A percentile compares a stretch with the other conserved stretches of the same genome.
These are phyloP conservation scores for Punctoribates punctum DNA, from an alignment of 2,888 invertebrate species.

Conservation along the genomic window DNA sequence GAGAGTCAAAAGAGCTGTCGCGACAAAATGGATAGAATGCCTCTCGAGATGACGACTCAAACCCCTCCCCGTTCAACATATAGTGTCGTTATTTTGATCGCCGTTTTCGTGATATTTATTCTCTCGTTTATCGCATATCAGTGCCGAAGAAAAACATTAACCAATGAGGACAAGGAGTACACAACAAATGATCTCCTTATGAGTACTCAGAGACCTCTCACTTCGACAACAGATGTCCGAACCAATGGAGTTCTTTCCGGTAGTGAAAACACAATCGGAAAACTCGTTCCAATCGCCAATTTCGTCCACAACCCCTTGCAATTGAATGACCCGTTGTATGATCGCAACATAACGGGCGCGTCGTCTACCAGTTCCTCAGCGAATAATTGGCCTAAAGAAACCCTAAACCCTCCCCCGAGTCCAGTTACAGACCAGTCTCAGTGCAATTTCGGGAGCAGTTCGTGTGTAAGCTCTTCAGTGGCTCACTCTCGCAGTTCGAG, in stretches of 20 bases:
- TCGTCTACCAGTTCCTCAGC: conserved; percentile 65
- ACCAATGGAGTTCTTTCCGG: background rate
- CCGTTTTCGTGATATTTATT: background rate
- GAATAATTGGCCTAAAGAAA: conserved; percentile 62
- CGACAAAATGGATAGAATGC: conserved; percentile 19
- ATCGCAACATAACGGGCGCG: conserved; percentile 66
- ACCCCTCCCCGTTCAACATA: background rate
- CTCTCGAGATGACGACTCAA: background rate
- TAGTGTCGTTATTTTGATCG: conserved; percentile 12
- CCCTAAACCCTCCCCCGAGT: conserved; percentile 83
- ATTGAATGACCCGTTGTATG: conserved; percentile 51
- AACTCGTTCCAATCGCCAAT: background rate
- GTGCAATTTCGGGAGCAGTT: conserved; percentile 49
- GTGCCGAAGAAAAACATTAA: conserved; percentile 40
- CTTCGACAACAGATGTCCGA: background rate
- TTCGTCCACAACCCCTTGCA: background rate
- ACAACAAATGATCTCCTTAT: conserved; percentile 38
- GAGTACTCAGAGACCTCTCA: conserved; percentile 21
- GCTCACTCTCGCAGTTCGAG: conserved; percentile 59
- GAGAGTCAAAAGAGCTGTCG: conserved; percentile 41
- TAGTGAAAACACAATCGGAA: background rate
- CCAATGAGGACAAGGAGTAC: conserved; percentile 37
- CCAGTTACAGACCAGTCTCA: conserved; percentile 64
- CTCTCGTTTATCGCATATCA: conserved; percentile 28
- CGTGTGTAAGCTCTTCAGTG: conserved; percentile 60